Evolutionary conservation across 2,113 vertebrate species (phyloP).

Genomic region (Prunella himalayana): DNA sequence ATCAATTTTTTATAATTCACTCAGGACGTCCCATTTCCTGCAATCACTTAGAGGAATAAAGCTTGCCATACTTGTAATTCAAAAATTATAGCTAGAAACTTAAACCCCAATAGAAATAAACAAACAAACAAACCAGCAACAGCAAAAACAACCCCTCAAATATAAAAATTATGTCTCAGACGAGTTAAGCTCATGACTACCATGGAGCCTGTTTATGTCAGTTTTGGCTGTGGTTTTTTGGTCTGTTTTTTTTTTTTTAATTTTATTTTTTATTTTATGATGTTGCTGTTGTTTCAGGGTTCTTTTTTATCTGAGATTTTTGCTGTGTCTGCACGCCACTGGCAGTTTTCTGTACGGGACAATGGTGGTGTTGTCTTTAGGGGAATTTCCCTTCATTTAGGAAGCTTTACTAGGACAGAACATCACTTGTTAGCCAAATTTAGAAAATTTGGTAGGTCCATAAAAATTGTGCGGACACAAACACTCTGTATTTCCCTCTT

Average conservation of each 20-base stretch:
- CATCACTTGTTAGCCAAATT: neutral
- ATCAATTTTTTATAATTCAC: neutral
- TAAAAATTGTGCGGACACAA: neutral
- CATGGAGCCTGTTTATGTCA: neutral
- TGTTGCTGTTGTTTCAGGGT: neutral
- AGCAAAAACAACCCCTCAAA: neutral
- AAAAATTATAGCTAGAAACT: neutral
- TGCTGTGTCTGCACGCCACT: neutral
- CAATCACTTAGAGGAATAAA: neutral
- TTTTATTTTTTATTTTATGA: neutral
- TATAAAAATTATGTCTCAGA: neutral
- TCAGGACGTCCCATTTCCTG: neutral
- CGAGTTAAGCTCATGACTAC: neutral
- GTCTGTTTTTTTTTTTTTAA: neutral
- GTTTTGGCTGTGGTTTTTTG: neutral
- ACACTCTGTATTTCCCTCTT: rapidly evolving
- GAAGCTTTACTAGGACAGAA: neutral
- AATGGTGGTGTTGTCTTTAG: rapidly evolving
- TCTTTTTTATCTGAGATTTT: neutral
- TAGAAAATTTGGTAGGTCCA: neutral
- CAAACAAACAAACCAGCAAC: neutral
- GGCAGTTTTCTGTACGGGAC: neutral
- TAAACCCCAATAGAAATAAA: neutral
- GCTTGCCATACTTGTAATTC: neutral
- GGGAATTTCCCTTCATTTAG: neutral